Conservation (phyloP, 2,113 vertebrate genomes). For the Emberiza fucata region DNA sequence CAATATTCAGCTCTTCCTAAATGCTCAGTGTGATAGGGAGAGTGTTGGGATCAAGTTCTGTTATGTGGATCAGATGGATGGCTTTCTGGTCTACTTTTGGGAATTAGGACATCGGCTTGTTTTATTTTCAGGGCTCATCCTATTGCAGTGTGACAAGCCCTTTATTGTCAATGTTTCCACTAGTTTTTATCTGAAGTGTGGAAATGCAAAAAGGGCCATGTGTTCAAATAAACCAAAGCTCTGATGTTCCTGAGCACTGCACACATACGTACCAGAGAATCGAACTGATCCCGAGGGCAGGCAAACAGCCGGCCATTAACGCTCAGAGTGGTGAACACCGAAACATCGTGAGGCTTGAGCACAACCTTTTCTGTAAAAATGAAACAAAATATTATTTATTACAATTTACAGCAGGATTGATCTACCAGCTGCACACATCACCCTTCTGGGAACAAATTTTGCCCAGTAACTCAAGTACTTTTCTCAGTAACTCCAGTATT, state of each 20-base stretch:
- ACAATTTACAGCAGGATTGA: constrained; percentile 21
- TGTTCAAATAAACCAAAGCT: neutral
- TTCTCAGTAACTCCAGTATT: neutral
- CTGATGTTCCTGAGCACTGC: neutral
- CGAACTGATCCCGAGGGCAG: constrained; percentile 89
- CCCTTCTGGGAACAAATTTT: neutral
- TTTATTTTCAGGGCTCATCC: neutral
- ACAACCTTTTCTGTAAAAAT: constrained; percentile 88
- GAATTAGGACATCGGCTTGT: neutral
- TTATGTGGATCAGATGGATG: neutral
- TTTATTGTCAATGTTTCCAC: neutral
- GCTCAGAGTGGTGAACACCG: constrained; percentile 93
- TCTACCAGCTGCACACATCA: constrained; percentile 2
- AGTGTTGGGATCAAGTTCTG: neutral
- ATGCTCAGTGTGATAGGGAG: neutral
- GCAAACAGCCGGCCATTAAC: constrained; percentile 93
- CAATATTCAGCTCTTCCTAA: neutral
- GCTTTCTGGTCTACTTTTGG: neutral
- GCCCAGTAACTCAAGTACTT: neutral
- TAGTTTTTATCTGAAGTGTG: neutral
- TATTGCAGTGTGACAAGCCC: neutral
- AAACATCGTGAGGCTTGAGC: constrained; percentile 91
- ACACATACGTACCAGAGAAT: constrained; percentile 86
- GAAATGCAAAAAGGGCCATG: neutral
- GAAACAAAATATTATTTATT: constrained; percentile 54